These are phyloP conservation scores for Ctenicera cuprea DNA, from an alignment of 2,888 invertebrate genomes.

Conservation along the genomic window DNA sequence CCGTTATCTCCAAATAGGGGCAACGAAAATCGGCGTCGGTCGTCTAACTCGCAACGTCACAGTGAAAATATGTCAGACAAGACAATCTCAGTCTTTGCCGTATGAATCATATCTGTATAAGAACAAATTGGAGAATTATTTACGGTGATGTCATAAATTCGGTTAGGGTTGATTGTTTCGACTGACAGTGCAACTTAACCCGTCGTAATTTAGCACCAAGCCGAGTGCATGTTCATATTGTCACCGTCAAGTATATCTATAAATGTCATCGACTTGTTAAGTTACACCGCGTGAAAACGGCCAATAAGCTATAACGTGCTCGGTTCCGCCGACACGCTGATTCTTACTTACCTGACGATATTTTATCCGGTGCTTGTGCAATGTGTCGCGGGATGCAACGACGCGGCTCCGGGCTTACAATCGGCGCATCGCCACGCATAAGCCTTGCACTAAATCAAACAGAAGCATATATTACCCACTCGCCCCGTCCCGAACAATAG, in stretches of 20 bases:
- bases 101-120: slow-evolving; percentile 54
- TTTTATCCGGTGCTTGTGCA: slow-evolving; percentile 45
- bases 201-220: slow-evolving; percentile 57
- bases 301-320: slow-evolving; percentile 59
- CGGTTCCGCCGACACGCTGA: slow-evolving; percentile 58
- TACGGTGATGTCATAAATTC: slow-evolving; percentile 63
- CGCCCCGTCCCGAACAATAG: slow-evolving; percentile 59
- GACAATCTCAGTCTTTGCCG: slow-evolving; percentile 37
- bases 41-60: slow-evolving; percentile 49
- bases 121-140: slow-evolving; percentile 58
- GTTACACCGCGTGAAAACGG: slow-evolving; percentile 60
- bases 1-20: slow-evolving; percentile 52
- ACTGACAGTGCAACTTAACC: slow-evolving; percentile 57
- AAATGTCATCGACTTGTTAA: slow-evolving; percentile 63
- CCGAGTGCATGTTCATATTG: slow-evolving; percentile 56
- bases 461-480: slow-evolving; percentile 56
- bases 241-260: slow-evolving; percentile 59
- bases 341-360: slow-evolving; percentile 52
- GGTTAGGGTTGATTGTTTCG: slow-evolving; percentile 61
- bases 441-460: slow-evolving; percentile 57
- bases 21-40: slow-evolving; percentile 47
- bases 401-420: slow-evolving; percentile 42
- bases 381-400: slow-evolving; percentile 38
- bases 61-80: slow-evolving; percentile 54
- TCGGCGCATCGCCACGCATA: slow-evolving; percentile 56